phyloP scores from a whole-genome alignment of 2,113 vertebrate genomes.

The Morone saxatilis region DNA sequence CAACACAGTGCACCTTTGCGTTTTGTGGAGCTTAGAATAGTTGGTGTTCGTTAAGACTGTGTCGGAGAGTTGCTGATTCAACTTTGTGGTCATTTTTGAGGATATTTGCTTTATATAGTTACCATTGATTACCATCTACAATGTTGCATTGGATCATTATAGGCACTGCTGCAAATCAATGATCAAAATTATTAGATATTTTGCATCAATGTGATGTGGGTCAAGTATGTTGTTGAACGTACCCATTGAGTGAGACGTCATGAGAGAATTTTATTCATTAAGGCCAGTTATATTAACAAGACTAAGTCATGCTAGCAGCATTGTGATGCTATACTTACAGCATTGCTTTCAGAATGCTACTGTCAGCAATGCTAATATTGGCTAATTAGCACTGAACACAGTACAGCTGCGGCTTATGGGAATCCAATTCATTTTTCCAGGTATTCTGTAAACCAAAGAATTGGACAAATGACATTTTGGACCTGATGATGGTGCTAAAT shows the following conservation, averaged over 20 bases:
- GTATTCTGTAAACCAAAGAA: no score
- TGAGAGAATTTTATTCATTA: no score
- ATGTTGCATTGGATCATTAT: background rate
- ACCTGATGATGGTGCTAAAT: background rate
- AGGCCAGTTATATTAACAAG: background rate
- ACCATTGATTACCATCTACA: background rate
- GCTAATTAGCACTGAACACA: background rate
- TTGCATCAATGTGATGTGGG: background rate
- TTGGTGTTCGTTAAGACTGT: background rate
- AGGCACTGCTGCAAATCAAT: background rate
- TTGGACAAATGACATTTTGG: background rate
- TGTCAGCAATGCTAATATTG: background rate
- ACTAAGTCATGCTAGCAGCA: background rate
- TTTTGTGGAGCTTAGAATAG: background rate
- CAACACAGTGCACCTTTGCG: background rate
- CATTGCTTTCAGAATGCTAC: no score
- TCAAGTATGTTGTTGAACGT: background rate
- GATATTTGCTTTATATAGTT: background rate
- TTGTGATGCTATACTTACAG: no score
- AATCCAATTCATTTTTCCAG: no score
- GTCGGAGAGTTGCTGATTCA: background rate
- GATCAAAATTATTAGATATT: background rate
- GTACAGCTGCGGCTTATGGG: no score
- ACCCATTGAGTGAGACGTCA: no score
- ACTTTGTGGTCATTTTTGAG: background rate